phyloP scores from a whole-genome alignment of 2,113 vertebrate species.

The Albula goreensis region DNA sequence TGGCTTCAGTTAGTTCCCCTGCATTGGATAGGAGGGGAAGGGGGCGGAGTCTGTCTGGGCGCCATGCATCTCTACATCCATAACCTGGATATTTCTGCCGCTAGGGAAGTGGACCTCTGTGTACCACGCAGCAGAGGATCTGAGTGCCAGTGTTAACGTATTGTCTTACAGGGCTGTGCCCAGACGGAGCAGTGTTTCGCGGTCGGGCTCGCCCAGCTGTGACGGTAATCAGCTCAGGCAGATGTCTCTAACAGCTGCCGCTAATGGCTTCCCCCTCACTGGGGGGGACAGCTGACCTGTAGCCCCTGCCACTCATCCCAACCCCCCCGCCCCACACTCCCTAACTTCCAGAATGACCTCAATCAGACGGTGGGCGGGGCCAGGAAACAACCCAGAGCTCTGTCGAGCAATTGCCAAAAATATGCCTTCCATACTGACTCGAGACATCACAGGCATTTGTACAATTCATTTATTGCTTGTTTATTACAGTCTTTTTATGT shows the following conservation, averaged over 20 bases:
- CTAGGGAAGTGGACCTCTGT: background rate
- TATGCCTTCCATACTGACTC: too few relatives aligned
- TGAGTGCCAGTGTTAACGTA: constrained; percentile 30
- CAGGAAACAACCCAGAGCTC: background rate
- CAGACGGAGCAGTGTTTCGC: background rate
- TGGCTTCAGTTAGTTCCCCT: background rate
- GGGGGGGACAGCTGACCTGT: constrained; percentile 38
- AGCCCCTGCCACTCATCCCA: background rate
- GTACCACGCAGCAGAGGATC: background rate
- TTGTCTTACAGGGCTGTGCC: constrained; percentile 4
- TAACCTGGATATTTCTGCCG: constrained; percentile 51
- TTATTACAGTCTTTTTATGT: background rate
- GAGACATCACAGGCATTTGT: background rate
- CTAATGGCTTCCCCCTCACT: constrained; percentile 63
- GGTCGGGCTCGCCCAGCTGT: constrained; percentile 51
- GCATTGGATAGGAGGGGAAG: background rate
- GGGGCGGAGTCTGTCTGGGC: constrained; percentile 24
- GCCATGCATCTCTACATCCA: constrained; percentile 11
- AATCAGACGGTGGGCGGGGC: background rate
- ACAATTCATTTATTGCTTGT: background rate
- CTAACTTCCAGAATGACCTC: constrained; percentile 26
- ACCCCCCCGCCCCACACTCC: background rate
- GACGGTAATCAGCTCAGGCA: constrained; percentile 77
- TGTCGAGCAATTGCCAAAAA: too few relatives aligned
- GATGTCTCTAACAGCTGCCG: constrained; percentile 74